Evolutionary conservation across 1,140 invertebrate species (phyloP).

Genomic region (Hyles euphorbiae): DNA sequence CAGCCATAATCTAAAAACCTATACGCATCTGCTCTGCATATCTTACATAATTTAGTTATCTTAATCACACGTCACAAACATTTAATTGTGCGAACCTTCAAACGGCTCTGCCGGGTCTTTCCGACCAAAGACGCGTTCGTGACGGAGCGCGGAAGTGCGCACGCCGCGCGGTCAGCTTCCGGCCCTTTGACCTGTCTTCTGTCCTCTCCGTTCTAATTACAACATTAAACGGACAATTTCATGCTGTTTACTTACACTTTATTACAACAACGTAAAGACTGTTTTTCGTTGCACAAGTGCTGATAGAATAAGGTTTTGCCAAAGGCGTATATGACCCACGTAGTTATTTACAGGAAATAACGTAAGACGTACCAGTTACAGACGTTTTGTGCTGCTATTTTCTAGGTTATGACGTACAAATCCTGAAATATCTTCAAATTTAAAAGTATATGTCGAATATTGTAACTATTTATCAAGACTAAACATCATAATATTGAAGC

Average conservation of each 20-base stretch:
- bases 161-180: slow-evolving; percentile 58
- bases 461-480: too few species aligned
- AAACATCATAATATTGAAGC: too few species aligned
- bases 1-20: too few species aligned
- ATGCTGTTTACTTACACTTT: slow-evolving; percentile 11
- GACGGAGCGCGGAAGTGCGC: slow-evolving; percentile 49
- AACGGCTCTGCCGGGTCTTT: slow-evolving; percentile 18
- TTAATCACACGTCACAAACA: background rate
- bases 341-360: slow-evolving; percentile 45
- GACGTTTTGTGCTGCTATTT: background rate
- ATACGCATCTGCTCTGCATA: too few species aligned
- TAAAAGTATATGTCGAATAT: too few species aligned
- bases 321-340: slow-evolving; percentile 19
- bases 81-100: slow-evolving; percentile 2
- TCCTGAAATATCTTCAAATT: too few species aligned
- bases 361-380: slow-evolving; percentile 27
- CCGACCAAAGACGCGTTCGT: slow-evolving; percentile 43
- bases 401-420: too few species aligned
- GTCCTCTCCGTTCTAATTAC: slow-evolving; percentile 52
- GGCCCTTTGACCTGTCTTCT: slow-evolving; percentile 58
- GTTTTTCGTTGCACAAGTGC: slow-evolving; percentile 18
- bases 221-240: slow-evolving; percentile 12
- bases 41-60: background rate
- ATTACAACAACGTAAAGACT: slow-evolving; percentile 19
- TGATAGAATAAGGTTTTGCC: slow-evolving; percentile 8